These are phyloP conservation scores for Paratrypauchen microcephalus DNA, from an alignment of 2,797 vertebrate species.

Conservation along the genomic window DNA sequence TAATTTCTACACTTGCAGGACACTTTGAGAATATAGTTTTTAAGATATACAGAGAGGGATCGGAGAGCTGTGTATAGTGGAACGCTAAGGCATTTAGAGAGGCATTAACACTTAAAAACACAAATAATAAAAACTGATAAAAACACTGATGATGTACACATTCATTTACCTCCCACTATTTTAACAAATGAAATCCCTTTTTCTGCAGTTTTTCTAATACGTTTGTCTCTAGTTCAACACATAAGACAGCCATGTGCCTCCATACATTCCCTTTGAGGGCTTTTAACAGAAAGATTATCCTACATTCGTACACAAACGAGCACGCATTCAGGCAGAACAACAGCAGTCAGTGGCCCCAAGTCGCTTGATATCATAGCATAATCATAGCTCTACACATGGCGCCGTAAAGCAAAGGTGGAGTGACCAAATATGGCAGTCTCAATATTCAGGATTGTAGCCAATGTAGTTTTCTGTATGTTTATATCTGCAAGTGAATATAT, in stretches of 20 bases:
- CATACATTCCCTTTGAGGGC: constrained; percentile 65
- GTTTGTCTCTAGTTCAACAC: constrained; percentile 54
- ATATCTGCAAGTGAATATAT: neutral
- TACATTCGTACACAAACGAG: constrained; percentile 27
- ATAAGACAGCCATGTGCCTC: constrained; percentile 36
- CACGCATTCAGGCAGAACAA: constrained; percentile 68
- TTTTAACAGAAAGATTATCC: constrained; percentile 46
- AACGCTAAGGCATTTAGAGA: constrained; percentile 78
- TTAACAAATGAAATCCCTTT: constrained; percentile 35
- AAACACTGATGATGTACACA: constrained; percentile 71
- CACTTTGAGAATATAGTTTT: constrained; percentile 45
- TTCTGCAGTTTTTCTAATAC: constrained; percentile 38
- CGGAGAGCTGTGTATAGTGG: constrained; percentile 54
- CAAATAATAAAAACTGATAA: constrained; percentile 44
- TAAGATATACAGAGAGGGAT: constrained; percentile 29
- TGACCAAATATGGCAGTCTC: constrained; percentile 52
- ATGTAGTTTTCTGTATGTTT: neutral
- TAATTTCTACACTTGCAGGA: constrained; percentile 53
- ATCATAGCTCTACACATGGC: constrained; percentile 67
- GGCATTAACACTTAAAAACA: constrained; percentile 54
- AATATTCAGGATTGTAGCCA: neutral
- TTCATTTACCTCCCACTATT: constrained; percentile 57
- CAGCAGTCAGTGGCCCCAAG: constrained; percentile 72
- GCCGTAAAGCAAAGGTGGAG: constrained; percentile 67
- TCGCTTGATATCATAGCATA: constrained; percentile 63